These are phyloP conservation scores for Drosophila austrosaltans DNA, from an alignment of 2,888 invertebrate species.

Conservation along the genomic window DNA sequence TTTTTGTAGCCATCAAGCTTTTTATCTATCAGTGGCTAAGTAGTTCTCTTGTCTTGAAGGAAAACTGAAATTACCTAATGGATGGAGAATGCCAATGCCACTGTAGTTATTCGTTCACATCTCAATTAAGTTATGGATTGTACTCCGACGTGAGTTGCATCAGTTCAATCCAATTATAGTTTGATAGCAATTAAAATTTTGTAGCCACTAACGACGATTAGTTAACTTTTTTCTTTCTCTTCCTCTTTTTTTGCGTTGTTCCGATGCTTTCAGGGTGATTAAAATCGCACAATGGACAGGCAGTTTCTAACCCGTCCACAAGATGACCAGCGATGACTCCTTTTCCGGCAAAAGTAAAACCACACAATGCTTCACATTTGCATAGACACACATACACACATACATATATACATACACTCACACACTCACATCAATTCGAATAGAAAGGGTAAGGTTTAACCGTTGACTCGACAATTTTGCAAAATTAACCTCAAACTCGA, in stretches of 20 bases:
- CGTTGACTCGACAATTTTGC: slow-evolving; percentile 80
- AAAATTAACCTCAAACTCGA: slow-evolving; percentile 79
- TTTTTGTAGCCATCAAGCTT: too few relatives aligned
- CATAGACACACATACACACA: slow-evolving; percentile 69
- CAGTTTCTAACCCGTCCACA: slow-evolving; percentile 33
- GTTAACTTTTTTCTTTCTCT: slow-evolving; percentile 60
- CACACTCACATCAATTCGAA: slow-evolving; percentile 8
- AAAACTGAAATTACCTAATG: not conserved
- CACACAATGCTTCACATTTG: slow-evolving; percentile 78
- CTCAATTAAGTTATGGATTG: slow-evolving; percentile 3
- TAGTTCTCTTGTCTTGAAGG: not conserved
- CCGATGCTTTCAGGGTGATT: slow-evolving; percentile 75
- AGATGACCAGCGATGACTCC: slow-evolving; percentile 64
- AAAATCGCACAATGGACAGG: slow-evolving; percentile 69
- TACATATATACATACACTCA: slow-evolving; percentile 51
- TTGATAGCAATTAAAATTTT: slow-evolving; percentile 54
- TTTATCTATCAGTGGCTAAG: not conserved
- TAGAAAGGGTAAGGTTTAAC: slow-evolving; percentile 40
- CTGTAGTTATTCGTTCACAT: not conserved
- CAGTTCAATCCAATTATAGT: slow-evolving; percentile 42
- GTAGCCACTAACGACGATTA: slow-evolving; percentile 60
- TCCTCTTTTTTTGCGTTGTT: slow-evolving; percentile 46
- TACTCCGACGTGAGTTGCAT: not conserved
- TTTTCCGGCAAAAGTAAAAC: slow-evolving; percentile 75
- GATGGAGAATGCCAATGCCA: not conserved